Conservation (phyloP, 2,888 invertebrate species). For the Lordiphosa andalusiaca region DNA sequence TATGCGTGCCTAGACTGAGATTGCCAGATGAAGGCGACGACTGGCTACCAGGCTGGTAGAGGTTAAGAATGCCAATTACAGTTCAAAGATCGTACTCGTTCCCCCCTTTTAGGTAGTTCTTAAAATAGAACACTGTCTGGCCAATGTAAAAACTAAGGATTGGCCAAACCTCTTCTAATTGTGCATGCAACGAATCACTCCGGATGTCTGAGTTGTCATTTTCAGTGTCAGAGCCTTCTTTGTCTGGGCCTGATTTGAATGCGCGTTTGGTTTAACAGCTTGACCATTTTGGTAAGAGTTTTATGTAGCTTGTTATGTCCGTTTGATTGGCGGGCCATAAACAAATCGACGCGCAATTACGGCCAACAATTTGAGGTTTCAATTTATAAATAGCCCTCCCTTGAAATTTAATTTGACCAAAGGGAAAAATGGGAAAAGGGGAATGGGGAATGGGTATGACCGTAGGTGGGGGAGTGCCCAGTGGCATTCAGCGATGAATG, state of each 20-base stretch:
- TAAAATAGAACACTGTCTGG: conserved; percentile 5
- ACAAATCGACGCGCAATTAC: conserved; percentile 68
- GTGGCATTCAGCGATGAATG: conserved; percentile 9
- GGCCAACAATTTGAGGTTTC: conserved; percentile 43
- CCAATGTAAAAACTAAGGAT: background rate
- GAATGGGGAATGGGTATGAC: background rate
- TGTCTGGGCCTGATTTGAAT: conserved; percentile 55
- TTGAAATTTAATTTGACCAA: conserved; percentile 41
- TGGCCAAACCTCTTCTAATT: conserved; percentile 55
- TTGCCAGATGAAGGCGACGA: conserved; percentile 33
- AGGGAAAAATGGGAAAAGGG: conserved; percentile 19
- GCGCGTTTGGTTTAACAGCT: conserved; percentile 39
- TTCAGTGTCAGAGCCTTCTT: conserved; percentile 37
- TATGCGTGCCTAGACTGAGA: conserved; percentile 40
- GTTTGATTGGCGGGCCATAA: conserved; percentile 63
- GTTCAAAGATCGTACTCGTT: background rate
- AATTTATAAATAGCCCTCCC: no score
- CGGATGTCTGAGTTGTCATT: conserved; percentile 59
- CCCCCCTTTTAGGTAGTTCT: background rate
- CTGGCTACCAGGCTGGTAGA: conserved; percentile 2
- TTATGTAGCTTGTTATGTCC: conserved; percentile 45
- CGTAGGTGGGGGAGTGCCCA: conserved; percentile 6
- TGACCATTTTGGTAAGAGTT: conserved; percentile 45
- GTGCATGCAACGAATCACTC: conserved; percentile 56
- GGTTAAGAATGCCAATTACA: conserved; percentile 1